Conservation (phyloP, 2,888 invertebrate genomes). For the Drosophila anomalipes region DNA sequence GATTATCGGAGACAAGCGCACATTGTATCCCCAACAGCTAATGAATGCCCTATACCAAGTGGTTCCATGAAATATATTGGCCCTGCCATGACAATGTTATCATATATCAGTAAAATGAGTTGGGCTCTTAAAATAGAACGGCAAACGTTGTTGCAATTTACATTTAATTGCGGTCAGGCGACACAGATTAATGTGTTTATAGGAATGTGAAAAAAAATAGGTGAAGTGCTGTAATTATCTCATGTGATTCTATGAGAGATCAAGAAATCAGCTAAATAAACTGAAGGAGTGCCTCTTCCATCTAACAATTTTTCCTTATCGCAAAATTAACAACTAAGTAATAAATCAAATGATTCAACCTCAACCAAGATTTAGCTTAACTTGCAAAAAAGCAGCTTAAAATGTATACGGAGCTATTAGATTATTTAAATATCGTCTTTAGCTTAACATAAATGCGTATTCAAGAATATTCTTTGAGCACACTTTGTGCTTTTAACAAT, state of each 20-base stretch:
- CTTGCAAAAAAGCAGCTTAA: neutral
- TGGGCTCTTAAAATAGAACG: constrained; percentile 56
- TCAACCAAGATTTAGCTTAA: neutral
- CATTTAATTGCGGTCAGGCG: constrained; percentile 59
- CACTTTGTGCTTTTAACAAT: neutral
- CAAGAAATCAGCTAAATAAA: neutral
- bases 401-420: neutral
- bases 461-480: neutral
- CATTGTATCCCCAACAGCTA: constrained; percentile 27
- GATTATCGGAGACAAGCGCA: constrained; percentile 63
- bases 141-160: constrained; percentile 67
- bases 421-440: neutral
- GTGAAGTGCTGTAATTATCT: neutral
- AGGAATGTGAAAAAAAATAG: neutral
- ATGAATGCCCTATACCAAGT: constrained; percentile 14
- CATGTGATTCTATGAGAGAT: neutral
- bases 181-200: constrained; percentile 64
- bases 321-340: neutral
- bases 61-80: constrained; percentile 28
- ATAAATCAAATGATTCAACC: too few species aligned
- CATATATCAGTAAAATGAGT: constrained; percentile 72
- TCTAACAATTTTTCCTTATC: neutral
- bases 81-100: constrained; percentile 69
- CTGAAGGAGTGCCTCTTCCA: neutral
- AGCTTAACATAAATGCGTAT: neutral